These are phyloP conservation scores for Xylophagus ater DNA, from an alignment of 2,888 invertebrate species.

Conservation along the genomic window DNA sequence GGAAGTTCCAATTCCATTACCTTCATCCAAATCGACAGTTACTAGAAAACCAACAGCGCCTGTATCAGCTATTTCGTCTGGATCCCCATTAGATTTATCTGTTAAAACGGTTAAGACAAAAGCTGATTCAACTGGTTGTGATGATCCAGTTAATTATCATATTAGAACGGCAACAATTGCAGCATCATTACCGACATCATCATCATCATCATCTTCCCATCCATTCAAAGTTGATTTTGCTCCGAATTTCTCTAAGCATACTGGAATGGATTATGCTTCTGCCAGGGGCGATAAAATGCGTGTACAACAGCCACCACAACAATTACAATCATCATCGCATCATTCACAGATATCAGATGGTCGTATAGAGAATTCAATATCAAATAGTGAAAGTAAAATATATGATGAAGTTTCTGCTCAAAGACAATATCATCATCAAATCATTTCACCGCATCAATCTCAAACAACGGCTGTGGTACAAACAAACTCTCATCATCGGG, in stretches of 20 bases:
- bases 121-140: slow-evolving; percentile 74
- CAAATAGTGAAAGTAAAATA: too few relatives aligned
- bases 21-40: neutral
- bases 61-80: neutral
- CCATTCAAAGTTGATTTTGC: slow-evolving; percentile 70
- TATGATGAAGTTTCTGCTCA: too few relatives aligned
- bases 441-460: too few relatives aligned
- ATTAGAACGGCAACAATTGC: slow-evolving; percentile 14
- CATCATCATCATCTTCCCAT: slow-evolving; percentile 22
- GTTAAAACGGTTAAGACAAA: slow-evolving; percentile 81
- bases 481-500: too few relatives aligned
- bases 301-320: slow-evolving; percentile 12
- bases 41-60: slow-evolving; percentile 3
- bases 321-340: slow-evolving; percentile 5
- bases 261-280: too few relatives aligned
- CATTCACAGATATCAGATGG: neutral
- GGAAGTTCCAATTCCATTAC: slow-evolving; percentile 2
- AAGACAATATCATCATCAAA: too few relatives aligned
- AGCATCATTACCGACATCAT: slow-evolving; percentile 17
- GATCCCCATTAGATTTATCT: slow-evolving; percentile 73
- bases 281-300: neutral
- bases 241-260: slow-evolving; percentile 50
- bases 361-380: too few relatives aligned
- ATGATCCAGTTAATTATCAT: slow-evolving; percentile 37
- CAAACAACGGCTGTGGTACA: too few relatives aligned